phyloP scores from a whole-genome alignment of 2,797 vertebrate species.

The Sebastes matsubarae region DNA sequence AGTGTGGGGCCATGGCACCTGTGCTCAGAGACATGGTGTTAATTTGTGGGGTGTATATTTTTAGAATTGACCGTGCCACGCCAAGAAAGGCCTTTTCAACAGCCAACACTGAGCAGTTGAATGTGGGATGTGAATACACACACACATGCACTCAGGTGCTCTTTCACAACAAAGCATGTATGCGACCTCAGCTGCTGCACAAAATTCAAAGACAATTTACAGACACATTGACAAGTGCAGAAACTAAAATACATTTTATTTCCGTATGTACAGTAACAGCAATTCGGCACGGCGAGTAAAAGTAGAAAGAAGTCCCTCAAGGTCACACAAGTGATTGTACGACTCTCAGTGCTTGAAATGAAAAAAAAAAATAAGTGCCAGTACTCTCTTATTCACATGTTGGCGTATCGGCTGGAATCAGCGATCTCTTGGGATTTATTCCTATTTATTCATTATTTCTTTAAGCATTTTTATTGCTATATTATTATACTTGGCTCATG shows the following conservation, averaged over 20 bases:
- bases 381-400: too few species aligned
- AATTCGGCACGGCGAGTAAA: neutral
- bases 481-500: too few species aligned
- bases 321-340: neutral
- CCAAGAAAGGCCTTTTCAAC: slow-evolving; percentile 57
- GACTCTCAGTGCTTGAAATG: neutral
- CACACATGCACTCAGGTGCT: slow-evolving; percentile 5
- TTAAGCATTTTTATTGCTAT: too few species aligned
- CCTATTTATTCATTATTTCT: too few species aligned
- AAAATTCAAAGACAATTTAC: neutral
- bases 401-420: too few species aligned
- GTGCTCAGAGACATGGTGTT: slow-evolving; percentile 62
- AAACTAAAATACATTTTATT: neutral
- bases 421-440: too few species aligned
- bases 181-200: neutral
- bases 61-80: slow-evolving; percentile 60
- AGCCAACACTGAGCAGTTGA: slow-evolving; percentile 25
- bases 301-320: neutral
- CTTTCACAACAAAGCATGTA: slow-evolving; percentile 5
- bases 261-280: neutral
- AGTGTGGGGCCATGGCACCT: slow-evolving; percentile 58
- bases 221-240: neutral
- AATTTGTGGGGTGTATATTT: slow-evolving; percentile 75
- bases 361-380: too few species aligned
- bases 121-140: slow-evolving; percentile 23